phyloP scores from a whole-genome alignment of 1,140 invertebrate species.

The Aphaenogaster floridana region DNA sequence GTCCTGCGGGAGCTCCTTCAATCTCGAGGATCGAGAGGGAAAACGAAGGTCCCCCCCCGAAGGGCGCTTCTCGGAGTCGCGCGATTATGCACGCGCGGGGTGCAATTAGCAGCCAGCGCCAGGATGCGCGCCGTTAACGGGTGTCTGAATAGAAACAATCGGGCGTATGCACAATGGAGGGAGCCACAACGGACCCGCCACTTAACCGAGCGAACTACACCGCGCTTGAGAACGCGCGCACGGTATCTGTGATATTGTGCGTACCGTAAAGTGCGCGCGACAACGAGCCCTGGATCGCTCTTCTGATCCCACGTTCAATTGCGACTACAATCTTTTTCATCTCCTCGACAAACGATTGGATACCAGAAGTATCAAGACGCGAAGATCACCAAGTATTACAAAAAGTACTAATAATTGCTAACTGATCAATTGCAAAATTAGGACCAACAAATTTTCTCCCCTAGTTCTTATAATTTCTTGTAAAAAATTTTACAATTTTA shows the following conservation, averaged over 20 bases:
- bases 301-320: constrained; percentile 2
- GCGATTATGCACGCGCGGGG: constrained; percentile 40
- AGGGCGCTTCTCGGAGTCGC: constrained; percentile 28
- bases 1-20: neutral
- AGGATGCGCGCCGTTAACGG: constrained; percentile 74
- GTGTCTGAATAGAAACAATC: constrained; percentile 76
- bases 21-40: neutral
- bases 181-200: constrained; percentile 75
- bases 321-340: neutral
- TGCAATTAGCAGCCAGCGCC: constrained; percentile 70
- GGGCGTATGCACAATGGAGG: constrained; percentile 68
- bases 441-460: neutral
- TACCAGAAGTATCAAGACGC: neutral
- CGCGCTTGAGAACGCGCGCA: constrained; percentile 57
- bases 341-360: neutral
- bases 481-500: neutral
- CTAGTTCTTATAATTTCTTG: neutral
- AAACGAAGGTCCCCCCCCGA: neutral
- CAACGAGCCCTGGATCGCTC: neutral
- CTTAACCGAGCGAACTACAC: constrained; percentile 68
- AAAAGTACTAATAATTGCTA: neutral
- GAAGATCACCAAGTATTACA: constrained; percentile 14
- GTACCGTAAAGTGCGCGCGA: constrained; percentile 58
- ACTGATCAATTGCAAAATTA: neutral
- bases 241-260: constrained; percentile 68